Evolutionary conservation across 2,888 invertebrate species (phyloP).

Genomic region (Volucella zonaria): DNA sequence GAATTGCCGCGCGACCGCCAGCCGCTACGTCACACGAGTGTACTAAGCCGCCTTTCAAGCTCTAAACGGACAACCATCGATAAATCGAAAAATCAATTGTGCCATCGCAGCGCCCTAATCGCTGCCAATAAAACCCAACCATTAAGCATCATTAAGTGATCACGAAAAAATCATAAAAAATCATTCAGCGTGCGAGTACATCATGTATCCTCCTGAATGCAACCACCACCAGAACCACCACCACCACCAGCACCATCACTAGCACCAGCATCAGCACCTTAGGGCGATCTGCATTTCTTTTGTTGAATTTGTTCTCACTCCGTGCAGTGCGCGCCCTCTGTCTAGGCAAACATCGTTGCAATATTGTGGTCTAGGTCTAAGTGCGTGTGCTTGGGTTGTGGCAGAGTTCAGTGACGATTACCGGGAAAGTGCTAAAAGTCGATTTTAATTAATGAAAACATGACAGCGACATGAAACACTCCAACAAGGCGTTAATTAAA

Average conservation of each 20-base stretch:
- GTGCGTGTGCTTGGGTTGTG: not conserved
- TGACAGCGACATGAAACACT: slow-evolving; percentile 56
- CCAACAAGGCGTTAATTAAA: slow-evolving; percentile 59
- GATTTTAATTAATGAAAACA: slow-evolving; percentile 61
- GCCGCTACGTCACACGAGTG: not conserved
- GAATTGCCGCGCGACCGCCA: slow-evolving; percentile 48
- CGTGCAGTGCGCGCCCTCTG: not conserved
- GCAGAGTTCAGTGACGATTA: not conserved
- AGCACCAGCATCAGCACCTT: slow-evolving; percentile 8
- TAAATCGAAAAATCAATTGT: slow-evolving; percentile 67
- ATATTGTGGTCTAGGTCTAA: too few relatives aligned
- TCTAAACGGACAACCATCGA: slow-evolving; percentile 25
- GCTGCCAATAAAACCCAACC: slow-evolving; percentile 58
- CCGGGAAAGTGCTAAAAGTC: slow-evolving; percentile 40
- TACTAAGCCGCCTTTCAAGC: slow-evolving; percentile 47
- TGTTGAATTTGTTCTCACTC: slow-evolving; percentile 39
- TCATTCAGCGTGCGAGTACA: not conserved
- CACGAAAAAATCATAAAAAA: slow-evolving; percentile 65
- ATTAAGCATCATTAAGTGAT: slow-evolving; percentile 69
- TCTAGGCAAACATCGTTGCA: not conserved
- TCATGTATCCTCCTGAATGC: too few relatives aligned
- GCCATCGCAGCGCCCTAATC: slow-evolving; percentile 55
- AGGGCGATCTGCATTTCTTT: slow-evolving; percentile 56
- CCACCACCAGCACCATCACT: not conserved
- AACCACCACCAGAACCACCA: not conserved